These are phyloP conservation scores for Sympetrum striolatum DNA, from an alignment of 2,888 invertebrate species.

Conservation along the genomic window DNA sequence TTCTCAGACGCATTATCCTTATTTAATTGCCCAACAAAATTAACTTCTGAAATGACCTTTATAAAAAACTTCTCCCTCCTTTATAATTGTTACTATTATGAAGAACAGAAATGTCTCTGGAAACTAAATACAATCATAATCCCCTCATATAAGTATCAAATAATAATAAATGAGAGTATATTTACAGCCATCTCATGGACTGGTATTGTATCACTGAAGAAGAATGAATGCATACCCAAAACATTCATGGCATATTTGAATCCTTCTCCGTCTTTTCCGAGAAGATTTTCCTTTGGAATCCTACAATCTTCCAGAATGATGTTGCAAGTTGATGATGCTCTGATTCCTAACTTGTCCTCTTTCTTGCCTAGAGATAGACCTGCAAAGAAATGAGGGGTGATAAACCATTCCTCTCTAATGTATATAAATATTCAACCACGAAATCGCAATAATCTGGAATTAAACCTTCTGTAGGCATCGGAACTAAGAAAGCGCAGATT, in stretches of 20 bases:
- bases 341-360: slow-evolving; percentile 76
- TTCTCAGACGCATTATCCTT: no score
- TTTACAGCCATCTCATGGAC: no score
- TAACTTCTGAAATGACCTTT: no score
- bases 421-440: not conserved
- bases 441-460: not conserved
- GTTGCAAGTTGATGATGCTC: slow-evolving; percentile 74
- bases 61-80: no score
- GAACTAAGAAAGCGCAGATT: slow-evolving; percentile 73
- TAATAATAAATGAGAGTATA: no score
- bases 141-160: no score
- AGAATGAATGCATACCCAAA: slow-evolving; percentile 56
- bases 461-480: slow-evolving; percentile 66
- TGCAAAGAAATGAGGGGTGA: not conserved
- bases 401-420: not conserved
- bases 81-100: no score
- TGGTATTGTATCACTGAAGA: not conserved
- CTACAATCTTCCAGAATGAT: slow-evolving; percentile 72
- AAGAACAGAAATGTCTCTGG: no score
- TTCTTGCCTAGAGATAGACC: slow-evolving; percentile 70
- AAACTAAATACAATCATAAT: no score
- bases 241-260: slow-evolving; percentile 75
- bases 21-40: no score
- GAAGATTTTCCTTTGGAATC: slow-evolving; percentile 65
- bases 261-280: slow-evolving; percentile 69